Base-by-base conservation (phyloP, 92 coral and sea anemone species). In the Paragorgia papillata region DNA sequence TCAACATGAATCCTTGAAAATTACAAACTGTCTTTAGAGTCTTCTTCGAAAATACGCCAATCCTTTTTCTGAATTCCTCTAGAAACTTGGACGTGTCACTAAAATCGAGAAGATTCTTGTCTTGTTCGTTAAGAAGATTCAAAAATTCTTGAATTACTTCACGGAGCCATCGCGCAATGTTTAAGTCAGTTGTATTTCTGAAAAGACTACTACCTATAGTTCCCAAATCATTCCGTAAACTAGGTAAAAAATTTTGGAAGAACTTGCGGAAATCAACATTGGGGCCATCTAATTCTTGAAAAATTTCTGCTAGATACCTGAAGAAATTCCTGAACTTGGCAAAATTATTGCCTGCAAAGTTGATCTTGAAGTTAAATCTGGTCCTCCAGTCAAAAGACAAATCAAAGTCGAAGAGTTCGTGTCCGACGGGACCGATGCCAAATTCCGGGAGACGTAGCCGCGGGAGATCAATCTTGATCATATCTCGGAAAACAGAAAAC, bases 81-180 rank as follows among this genome's bases (percentile, higher is more conserved):
- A 94, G 83, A 59, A 94, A 94, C 53, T 88, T 91, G 6, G 98
- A 79, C 12, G 92, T 83, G 32, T 94, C 97, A 54, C 92, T 89
- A 33, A 95, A 91, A 57, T 88, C 90, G n/a, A 90, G 39, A 17
- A 91, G 82, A 62, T 91, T 89, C 34, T 76, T 73, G 74, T 82
- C 87, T 10, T 90, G 85, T 26, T 49, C 48, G 58, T 89, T 88
- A 1, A 95, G 68, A 13, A 82, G 43, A 9, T 85, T 53, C 19
- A 74, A 68, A 3, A 95, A 77, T 19, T 80, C 82, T 6, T 78
- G 71, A 2, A 95, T 74, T 26, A 95, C 83, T 46, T 89, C 92
- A 62, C 84, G 74, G 1, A 95, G 73, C 64, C 83, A 57, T 43
- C 54, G 48, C 9, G 51, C 63, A 51, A 71, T 15, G 18, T 34